Base-by-base conservation (phyloP, 1,140 invertebrate genomes). In the Procambarus virginalis region DNA sequence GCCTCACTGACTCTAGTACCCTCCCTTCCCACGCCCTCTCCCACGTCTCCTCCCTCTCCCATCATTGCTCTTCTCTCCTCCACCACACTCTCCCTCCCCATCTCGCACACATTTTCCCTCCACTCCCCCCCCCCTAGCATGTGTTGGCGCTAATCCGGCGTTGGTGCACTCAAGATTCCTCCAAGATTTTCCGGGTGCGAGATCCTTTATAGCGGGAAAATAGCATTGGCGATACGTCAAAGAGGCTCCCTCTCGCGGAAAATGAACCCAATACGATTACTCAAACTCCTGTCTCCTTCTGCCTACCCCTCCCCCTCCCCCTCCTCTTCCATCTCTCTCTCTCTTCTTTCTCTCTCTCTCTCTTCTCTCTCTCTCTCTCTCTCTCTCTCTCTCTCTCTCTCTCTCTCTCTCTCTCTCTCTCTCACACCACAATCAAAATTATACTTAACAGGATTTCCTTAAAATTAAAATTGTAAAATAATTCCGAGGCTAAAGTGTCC, bases 211-310 rank as follows among this genome's bases (percentile, higher is more conserved):
- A 82, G 80, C 58, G 80, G 68, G 58, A 68, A 82, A 82, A 82
- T 82, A 82, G 80, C 80, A 82, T 82, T 82, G 80, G 80, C 80
- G 58, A 82, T 82, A 60, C 60, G 34, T 82, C 80, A 82, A 82
- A 82, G 80, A 20, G 10, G 68, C 22, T n/a, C 60, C 58, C 34
- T 64, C 17, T 6, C 12, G 58, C 80, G 45, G 51, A 81, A 68
- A 82, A 82, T 68, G 80, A 82, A 45, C 0, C 34, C 55, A 82
- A 82, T 34, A n/a, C 45, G 80, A 82, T 82, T 82, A 82, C 68
- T 34, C 17, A 58, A 12, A 58, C 6, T 64, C 60, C 60, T 64
- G 12, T 64, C 20, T 64, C 60, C 10, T 64, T 4, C 12, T 64
- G 12, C 20, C 60, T 20, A 51, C 51, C n/a, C 8, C 5, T 58